These are phyloP conservation scores for Eudyptes chrysolophus DNA, from an alignment of 2,113 vertebrate species.

Conservation along the genomic window DNA sequence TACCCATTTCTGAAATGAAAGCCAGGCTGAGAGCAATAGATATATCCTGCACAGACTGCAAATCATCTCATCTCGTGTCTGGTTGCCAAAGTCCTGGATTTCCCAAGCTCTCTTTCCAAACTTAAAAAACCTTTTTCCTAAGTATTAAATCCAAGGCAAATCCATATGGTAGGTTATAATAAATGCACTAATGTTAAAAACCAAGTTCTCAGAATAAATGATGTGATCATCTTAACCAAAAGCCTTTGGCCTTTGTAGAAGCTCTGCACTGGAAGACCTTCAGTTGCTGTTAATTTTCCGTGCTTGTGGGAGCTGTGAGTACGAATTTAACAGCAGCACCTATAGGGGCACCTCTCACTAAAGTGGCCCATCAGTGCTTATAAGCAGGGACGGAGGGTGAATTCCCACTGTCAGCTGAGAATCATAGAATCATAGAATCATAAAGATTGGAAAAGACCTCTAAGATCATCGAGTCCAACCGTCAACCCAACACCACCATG, in stretches of 20 bases:
- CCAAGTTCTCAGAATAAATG: background rate
- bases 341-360: background rate
- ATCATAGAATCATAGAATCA: no score
- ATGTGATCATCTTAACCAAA: background rate
- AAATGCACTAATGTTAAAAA: background rate
- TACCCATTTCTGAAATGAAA: background rate
- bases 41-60: background rate
- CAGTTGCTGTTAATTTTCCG: background rate
- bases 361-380: background rate
- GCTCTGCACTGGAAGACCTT: background rate
- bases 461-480: no score
- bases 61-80: background rate
- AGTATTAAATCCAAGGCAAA: constrained; percentile 43
- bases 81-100: background rate
- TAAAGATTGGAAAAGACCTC: no score
- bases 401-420: background rate
- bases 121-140: background rate
- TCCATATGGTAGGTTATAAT: background rate
- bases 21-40: background rate
- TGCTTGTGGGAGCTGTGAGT: background rate
- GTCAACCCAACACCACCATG: no score
- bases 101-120: constrained; percentile 23
- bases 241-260: background rate
- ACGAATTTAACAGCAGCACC: background rate
- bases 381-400: background rate